Evolutionary conservation across 2,113 vertebrate species (phyloP).

Genomic region (Notothenia rossii): DNA sequence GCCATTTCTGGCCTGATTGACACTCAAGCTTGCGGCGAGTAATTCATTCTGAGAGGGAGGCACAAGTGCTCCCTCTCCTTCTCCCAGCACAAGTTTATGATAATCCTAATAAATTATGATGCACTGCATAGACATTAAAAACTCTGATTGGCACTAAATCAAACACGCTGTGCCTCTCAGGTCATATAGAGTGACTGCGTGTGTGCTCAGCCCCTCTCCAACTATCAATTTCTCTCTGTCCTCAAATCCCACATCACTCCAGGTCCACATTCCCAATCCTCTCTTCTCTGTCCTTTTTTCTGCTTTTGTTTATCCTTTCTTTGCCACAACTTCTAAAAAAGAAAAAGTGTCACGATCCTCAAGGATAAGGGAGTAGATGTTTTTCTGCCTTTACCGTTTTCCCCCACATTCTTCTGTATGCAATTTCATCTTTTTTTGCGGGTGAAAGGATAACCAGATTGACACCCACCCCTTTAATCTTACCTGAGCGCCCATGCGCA

Average conservation of each 20-base stretch:
- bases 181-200: slow-evolving; percentile 56
- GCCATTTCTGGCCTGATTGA: slow-evolving; percentile 69
- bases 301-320: slow-evolving; percentile 51
- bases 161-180: slow-evolving; percentile 73
- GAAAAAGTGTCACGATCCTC: neutral
- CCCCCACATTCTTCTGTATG: neutral
- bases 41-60: slow-evolving; percentile 77
- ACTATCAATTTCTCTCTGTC: slow-evolving; percentile 58
- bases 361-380: neutral
- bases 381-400: slow-evolving; percentile 11
- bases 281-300: slow-evolving; percentile 46
- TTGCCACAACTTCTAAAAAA: slow-evolving; percentile 5
- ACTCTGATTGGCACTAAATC: slow-evolving; percentile 82
- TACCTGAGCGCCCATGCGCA: slow-evolving; percentile 37
- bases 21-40: slow-evolving; percentile 59
- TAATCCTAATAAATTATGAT: slow-evolving; percentile 85
- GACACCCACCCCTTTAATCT: slow-evolving; percentile 72
- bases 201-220: slow-evolving; percentile 19
- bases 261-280: slow-evolving; percentile 52
- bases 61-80: slow-evolving; percentile 68
- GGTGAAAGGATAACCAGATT: slow-evolving; percentile 68
- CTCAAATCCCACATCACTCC: slow-evolving; percentile 47
- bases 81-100: slow-evolving; percentile 77
- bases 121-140: slow-evolving; percentile 77
- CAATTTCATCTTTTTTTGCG: slow-evolving; percentile 34